These are phyloP conservation scores for Aplysina aerophoba DNA, from an alignment of 37 sponge, comb jelly and placozoan genomes.

Conservation along the genomic window DNA sequence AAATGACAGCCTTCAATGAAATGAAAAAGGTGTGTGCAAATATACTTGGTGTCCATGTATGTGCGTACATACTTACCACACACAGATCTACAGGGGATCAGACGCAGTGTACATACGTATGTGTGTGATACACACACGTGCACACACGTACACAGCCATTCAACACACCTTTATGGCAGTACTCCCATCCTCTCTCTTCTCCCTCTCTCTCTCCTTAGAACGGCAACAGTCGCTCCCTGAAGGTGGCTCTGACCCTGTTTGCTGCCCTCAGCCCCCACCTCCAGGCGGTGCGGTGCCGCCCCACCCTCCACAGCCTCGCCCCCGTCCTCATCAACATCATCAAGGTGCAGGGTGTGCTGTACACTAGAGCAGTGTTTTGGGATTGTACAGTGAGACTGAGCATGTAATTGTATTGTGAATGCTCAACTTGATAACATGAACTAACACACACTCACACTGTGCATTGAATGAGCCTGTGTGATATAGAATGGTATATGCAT, in stretches of 20 bases:
- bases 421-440: no score
- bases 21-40: constrained; percentile 8
- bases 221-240: constrained; percentile 16
- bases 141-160: not conserved
- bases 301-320: constrained; percentile 25
- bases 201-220: constrained; percentile 1
- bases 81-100: not conserved
- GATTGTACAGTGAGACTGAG: no score
- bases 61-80: not conserved
- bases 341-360: not conserved
- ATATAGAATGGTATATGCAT: no score
- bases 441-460: no score
- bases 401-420: no score
- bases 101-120: no score
- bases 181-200: no score
- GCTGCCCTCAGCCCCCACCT: constrained; percentile 21
- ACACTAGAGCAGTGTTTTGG: not conserved
- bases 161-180: no score
- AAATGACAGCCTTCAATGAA: constrained; percentile 38
- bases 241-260: constrained; percentile 28
- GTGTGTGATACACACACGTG: not conserved
- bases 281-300: constrained; percentile 19
- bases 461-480: no score
- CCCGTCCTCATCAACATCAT: constrained; percentile 21
- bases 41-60: no score